Evolutionary conservation across 2,888 invertebrate genomes (phyloP).

Genomic region (Rhagonycha fulva): DNA sequence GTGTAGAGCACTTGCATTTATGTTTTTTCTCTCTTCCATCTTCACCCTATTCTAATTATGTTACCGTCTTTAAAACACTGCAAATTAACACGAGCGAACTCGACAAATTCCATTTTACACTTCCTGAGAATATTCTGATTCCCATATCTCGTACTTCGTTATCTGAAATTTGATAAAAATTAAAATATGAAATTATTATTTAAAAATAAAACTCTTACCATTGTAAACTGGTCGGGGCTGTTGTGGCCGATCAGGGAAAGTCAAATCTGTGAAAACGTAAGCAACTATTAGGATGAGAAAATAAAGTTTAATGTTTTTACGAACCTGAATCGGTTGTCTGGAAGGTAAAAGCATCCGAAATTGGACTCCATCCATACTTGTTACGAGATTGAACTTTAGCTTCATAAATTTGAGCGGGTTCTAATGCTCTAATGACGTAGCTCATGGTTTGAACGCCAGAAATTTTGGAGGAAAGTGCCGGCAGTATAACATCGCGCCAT

Average conservation of each 20-base stretch:
- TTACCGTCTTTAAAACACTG: conserved; percentile 29
- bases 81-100: conserved; percentile 20
- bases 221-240: conserved; percentile 46
- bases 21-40: background rate
- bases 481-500: conserved; percentile 64
- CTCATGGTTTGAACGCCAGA: conserved; percentile 66
- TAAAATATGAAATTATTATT: background rate
- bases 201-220: conserved; percentile 42
- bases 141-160: conserved; percentile 48
- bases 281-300: background rate
- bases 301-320: conserved; percentile 39
- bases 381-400: conserved; percentile 69
- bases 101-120: conserved; percentile 18
- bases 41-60: conserved; percentile 32
- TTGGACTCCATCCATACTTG: conserved; percentile 69
- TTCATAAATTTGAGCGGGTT: conserved; percentile 68
- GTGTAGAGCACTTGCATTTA: conserved; percentile 30
- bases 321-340: conserved; percentile 67
- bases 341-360: conserved; percentile 66
- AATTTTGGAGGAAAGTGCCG: conserved; percentile 55
- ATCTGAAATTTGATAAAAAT: conserved; percentile 38
- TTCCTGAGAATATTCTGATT: conserved; percentile 41
- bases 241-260: conserved; percentile 50
- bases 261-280: conserved; percentile 42
- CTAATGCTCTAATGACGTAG: conserved; percentile 67